Evolutionary conservation across 2,113 vertebrate genomes (phyloP).

Genomic region (Xenus cinereus): DNA sequence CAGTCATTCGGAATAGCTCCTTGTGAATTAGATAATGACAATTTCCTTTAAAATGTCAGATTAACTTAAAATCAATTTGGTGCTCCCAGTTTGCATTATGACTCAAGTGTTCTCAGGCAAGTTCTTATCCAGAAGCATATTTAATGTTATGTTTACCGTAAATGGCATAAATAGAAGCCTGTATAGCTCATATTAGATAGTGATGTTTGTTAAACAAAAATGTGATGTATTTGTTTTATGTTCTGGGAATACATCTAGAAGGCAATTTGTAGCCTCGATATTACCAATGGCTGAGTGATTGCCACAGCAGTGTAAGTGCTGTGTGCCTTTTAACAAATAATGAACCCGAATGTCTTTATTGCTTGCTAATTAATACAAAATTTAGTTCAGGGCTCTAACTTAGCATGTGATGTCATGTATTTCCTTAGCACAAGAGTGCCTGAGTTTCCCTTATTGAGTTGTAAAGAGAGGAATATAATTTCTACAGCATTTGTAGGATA

Average conservation of each 20-base stretch:
- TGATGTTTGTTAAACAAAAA: conserved; percentile 39
- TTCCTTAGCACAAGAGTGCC: neutral
- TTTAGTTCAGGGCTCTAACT: conserved; percentile 8
- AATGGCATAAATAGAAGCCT: conserved; percentile 21
- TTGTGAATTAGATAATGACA: conserved; percentile 48
- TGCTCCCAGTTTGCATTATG: neutral
- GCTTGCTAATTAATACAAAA: conserved; percentile 53
- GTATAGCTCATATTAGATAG: neutral
- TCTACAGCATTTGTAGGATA: neutral
- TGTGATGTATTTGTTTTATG: conserved; percentile 2
- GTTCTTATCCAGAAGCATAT: conserved; percentile 18
- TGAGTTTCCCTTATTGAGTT: neutral
- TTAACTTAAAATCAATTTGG: conserved; percentile 60
- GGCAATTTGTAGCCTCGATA: neutral
- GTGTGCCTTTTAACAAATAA: conserved; percentile 45
- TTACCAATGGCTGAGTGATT: conserved; percentile 3
- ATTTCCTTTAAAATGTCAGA: conserved; percentile 63
- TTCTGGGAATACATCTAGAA: conserved; percentile 23
- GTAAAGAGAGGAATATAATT: neutral
- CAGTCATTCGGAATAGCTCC: neutral
- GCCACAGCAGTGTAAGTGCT: neutral
- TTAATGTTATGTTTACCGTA: conserved; percentile 26
- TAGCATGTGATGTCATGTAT: neutral
- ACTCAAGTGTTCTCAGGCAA: conserved; percentile 10
- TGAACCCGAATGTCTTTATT: conserved; percentile 29